A percentile compares a stretch with the other conserved stretches of the same genome.
Evolutionary conservation across 1,140 invertebrate species (phyloP).

Genomic region (Leptopilina clavipes): DNA sequence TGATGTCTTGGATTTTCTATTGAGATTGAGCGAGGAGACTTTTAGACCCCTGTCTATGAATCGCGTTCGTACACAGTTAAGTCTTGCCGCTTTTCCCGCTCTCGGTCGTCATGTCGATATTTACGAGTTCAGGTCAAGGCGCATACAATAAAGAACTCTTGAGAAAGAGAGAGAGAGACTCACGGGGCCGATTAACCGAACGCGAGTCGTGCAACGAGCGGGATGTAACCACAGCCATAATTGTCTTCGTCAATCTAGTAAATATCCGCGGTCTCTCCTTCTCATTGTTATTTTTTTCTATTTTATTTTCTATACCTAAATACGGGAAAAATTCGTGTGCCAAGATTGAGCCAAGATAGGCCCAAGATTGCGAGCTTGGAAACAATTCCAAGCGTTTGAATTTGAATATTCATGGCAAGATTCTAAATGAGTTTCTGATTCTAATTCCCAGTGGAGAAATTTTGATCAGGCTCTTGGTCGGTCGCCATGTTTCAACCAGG

Average conservation of each 20-base stretch:
- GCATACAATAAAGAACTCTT: constrained; percentile 29
- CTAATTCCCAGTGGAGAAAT: no score
- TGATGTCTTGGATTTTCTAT: background rate
- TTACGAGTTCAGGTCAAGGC: constrained; percentile 33
- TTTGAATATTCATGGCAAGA: no score
- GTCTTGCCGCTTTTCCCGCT: constrained; percentile 22
- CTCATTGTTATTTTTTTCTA: no score
- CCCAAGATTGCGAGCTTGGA: no score
- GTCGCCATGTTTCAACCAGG: no score
- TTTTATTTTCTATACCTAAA: no score
- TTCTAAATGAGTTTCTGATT: no score
- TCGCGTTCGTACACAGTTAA: constrained; percentile 1
- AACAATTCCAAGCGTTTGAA: no score
- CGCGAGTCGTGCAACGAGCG: constrained; percentile 25
- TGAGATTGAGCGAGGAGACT: background rate
- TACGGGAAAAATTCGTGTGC: no score
- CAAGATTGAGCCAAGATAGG: no score
- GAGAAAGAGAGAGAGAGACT: no score
- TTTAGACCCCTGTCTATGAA: constrained; percentile 1
- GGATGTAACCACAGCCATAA: constrained; percentile 21
- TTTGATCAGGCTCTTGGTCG: no score
- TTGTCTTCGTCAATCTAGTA: constrained; percentile 30
- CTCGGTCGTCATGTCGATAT: constrained; percentile 23
- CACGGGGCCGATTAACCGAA: constrained; percentile 21
- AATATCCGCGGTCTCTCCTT: constrained; percentile 13